phyloP scores from a whole-genome alignment of 2,888 invertebrate species.

The Epistrophe eligans region DNA sequence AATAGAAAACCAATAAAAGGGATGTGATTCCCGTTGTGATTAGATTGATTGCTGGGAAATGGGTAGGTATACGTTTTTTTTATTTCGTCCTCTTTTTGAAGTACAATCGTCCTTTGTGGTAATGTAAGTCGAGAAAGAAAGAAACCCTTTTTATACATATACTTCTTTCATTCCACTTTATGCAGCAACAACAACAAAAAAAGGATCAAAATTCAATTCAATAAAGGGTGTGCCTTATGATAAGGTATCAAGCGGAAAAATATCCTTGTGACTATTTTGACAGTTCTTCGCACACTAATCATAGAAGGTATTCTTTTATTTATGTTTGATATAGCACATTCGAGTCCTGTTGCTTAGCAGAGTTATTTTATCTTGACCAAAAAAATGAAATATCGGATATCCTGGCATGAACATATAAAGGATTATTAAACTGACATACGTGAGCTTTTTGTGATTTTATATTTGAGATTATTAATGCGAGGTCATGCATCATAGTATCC shows the following conservation, averaged over 20 bases:
- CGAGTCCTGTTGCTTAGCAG: slow-evolving; percentile 49
- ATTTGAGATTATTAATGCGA: slow-evolving; percentile 73
- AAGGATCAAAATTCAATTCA: slow-evolving; percentile 68
- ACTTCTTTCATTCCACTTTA: not conserved
- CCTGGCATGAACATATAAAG: slow-evolving; percentile 43
- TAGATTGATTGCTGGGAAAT: slow-evolving; percentile 73
- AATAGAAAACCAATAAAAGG: slow-evolving; percentile 76
- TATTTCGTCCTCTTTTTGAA: slow-evolving; percentile 32
- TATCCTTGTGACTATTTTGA: slow-evolving; percentile 73
- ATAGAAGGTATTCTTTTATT: slow-evolving; percentile 21
- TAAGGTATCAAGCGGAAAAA: slow-evolving; percentile 71
- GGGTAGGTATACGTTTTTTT: slow-evolving; percentile 13
- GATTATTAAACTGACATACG: slow-evolving; percentile 70
- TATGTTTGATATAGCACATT: not conserved
- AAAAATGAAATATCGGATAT: slow-evolving; percentile 59
- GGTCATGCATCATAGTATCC: slow-evolving; percentile 70
- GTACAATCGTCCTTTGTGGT: slow-evolving; percentile 53
- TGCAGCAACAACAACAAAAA: not conserved
- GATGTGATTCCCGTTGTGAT: slow-evolving; percentile 71
- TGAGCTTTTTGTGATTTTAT: slow-evolving; percentile 73
- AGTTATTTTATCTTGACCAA: slow-evolving; percentile 63
- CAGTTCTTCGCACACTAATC: slow-evolving; percentile 69
- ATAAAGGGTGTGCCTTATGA: slow-evolving; percentile 63
- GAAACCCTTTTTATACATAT: slow-evolving; percentile 46
- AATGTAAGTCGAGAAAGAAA: slow-evolving; percentile 40